phyloP scores from a whole-genome alignment of 1,140 invertebrate species.

The Drosophila miranda region DNA sequence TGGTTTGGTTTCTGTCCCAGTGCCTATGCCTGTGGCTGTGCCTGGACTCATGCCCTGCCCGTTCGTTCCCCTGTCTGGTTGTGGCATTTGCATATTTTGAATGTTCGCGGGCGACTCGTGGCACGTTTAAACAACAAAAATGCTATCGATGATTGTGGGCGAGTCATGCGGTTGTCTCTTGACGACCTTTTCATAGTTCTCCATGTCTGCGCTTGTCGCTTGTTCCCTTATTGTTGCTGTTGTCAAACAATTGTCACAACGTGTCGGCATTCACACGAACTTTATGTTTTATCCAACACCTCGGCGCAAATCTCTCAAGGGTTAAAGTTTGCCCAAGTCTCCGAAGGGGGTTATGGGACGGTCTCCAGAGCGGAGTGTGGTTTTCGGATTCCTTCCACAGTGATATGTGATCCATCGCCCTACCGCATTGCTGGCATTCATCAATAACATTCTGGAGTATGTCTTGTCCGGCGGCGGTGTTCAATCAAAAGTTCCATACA shows the following conservation, averaged over 20 bases:
- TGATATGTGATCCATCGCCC: constrained; percentile 41
- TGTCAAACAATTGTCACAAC: constrained; percentile 80
- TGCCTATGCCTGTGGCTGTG: constrained; percentile 14
- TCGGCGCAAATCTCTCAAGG: constrained; percentile 41
- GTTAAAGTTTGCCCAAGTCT: constrained; percentile 47
- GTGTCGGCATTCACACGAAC: constrained; percentile 82
- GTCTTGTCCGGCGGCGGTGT: constrained; percentile 17
- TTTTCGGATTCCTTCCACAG: neutral
- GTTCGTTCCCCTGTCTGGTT: constrained; percentile 38
- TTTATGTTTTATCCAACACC: constrained; percentile 80
- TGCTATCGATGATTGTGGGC: constrained; percentile 70
- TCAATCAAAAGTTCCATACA: constrained; percentile 63
- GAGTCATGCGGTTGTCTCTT: constrained; percentile 46
- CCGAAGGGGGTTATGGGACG: neutral
- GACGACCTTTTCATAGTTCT: constrained; percentile 66
- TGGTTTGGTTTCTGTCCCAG: constrained; percentile 3
- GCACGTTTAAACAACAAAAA: constrained; percentile 65
- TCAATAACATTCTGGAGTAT: constrained; percentile 46
- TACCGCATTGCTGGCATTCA: constrained; percentile 63
- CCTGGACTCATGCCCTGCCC: constrained; percentile 5
- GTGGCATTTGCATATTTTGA: constrained; percentile 76
- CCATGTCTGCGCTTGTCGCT: constrained; percentile 29
- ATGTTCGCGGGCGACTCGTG: constrained; percentile 68
- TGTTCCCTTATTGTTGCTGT: constrained; percentile 42
- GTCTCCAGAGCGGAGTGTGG: no score